Base-by-base conservation (phyloP, 2,797 vertebrate species). In the Acrocephalus scirpaceus region DNA sequence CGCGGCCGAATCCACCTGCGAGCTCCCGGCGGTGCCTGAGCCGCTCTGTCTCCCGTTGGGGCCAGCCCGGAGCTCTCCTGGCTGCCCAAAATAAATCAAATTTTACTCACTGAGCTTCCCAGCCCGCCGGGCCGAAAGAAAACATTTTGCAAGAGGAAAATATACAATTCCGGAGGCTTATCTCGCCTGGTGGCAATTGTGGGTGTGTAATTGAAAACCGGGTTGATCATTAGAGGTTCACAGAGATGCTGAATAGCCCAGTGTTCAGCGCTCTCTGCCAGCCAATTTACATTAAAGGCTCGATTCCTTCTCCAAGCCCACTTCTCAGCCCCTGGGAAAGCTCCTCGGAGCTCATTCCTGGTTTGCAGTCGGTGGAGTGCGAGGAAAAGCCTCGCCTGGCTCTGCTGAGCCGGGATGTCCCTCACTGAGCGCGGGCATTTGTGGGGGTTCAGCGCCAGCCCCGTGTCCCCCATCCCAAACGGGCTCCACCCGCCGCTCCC, bases 251-350 rank as follows among this genome's bases (percentile, higher is more conserved):
- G 95, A 96, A 94, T 93, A 94, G 95, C 82, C 44, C 73, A 92
- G 93, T 91, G 91, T 93, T 97, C 77, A 48, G 94, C 67, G 90
- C 71, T 56, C 88, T 73, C 86, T 79, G 92, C 92, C 93, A 96
- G 90, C 94, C 93, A 95, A 93, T 97, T 97, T 96, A 95, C 94
- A 95, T 95, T 88, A 95, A 94, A 92, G 80, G 44, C 94, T 97
- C 40, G 92, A 67, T 92, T 94, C 90, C 94, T 92, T 88, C 94
- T 71, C 45, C 92, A 95, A 95, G 53, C 83, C 71, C 86, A 88
- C 93, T 95, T 96, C 92, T 90, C 88, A 92, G 77, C 78, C 81
- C 94, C 92, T 94, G 95, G 94, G 94, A 95, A 93, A 92, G 73
- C 92, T 87, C 81, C 47, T 78, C n/a, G 16, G 34, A 56, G 73